Evolutionary conservation across 2,113 vertebrate species (phyloP).

Genomic region (Ciconia maguari): DNA sequence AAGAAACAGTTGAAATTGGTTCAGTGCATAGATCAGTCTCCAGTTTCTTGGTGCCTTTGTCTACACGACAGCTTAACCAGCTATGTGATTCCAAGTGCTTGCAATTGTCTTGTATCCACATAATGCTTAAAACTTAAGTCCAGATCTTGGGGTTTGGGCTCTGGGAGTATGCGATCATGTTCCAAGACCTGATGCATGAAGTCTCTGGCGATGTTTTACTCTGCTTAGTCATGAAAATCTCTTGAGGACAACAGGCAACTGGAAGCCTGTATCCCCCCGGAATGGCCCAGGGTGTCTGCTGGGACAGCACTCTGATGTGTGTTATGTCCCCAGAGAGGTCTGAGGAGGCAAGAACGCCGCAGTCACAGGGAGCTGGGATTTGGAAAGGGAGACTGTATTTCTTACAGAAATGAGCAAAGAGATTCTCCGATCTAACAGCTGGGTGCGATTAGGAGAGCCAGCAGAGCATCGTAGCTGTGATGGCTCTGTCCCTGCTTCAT

Average conservation of each 20-base stretch:
- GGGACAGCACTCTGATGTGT: background rate
- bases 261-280: background rate
- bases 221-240: background rate
- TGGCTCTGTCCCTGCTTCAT: background rate
- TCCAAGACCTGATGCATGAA: background rate
- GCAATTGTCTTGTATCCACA: background rate
- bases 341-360: background rate
- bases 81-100: background rate
- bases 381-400: background rate
- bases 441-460: background rate
- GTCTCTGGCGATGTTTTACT: background rate
- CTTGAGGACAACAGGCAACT: background rate
- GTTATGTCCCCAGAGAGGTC: background rate
- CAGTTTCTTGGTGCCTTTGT: background rate
- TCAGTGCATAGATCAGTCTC: background rate
- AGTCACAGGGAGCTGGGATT: background rate
- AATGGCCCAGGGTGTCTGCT: background rate
- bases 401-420: background rate
- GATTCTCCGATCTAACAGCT: background rate
- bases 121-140: background rate
- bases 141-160: background rate
- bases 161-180: background rate
- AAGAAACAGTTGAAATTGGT: background rate
- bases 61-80: background rate
- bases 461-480: background rate